Percentiles rank a stretch among this genome's conserved stretches.
Evolutionary conservation across 2,113 vertebrate genomes (phyloP).

Genomic region (Anarhynchus alexandrinus): DNA sequence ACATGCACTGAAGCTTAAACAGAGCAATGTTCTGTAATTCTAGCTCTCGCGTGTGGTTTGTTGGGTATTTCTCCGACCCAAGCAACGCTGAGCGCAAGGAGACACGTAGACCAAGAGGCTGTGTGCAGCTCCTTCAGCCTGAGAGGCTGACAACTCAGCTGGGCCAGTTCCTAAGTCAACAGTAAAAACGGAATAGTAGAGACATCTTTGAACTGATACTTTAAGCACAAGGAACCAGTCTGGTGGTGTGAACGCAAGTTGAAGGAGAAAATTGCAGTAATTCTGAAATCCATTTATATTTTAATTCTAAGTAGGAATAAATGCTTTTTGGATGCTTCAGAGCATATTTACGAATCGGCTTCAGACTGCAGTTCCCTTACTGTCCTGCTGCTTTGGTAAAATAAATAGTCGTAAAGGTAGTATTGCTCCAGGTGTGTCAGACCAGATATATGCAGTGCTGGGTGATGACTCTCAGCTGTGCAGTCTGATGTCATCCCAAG

Average conservation of each 20-base stretch:
- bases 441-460: not conserved
- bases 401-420: not conserved
- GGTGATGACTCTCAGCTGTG: not conserved
- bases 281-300: not conserved
- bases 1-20: not conserved
- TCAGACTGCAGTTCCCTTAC: not conserved
- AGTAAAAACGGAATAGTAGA: not conserved
- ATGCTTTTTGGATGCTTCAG: not conserved
- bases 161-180: not conserved
- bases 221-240: not conserved
- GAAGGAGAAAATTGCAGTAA: not conserved
- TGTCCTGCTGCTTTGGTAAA: not conserved
- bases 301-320: not conserved
- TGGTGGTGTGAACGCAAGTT: not conserved
- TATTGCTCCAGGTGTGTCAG: not conserved
- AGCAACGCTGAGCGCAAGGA: not conserved
- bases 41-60: not conserved
- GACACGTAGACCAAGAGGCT: not conserved
- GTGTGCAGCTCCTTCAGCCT: not conserved
- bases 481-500: not conserved
- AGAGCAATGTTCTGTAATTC: not conserved
- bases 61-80: not conserved
- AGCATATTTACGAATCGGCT: not conserved
- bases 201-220: not conserved
- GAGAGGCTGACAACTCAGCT: not conserved